Conservation (phyloP, 2,113 vertebrate genomes). For the Pristiophorus japonicus region DNA sequence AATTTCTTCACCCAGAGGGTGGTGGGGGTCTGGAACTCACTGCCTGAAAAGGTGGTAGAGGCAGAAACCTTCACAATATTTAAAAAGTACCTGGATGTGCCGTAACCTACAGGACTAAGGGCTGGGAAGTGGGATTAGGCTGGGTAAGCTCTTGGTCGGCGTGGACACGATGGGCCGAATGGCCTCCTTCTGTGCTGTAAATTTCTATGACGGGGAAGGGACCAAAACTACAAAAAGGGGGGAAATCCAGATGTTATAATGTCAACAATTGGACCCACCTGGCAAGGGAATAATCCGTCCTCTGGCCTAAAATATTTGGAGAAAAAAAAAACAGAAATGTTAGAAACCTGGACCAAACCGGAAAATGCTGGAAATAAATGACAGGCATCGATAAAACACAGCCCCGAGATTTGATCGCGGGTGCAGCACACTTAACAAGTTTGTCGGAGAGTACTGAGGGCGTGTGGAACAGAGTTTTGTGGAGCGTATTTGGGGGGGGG, state of each 20-base stretch:
- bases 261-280: constrained; percentile 65
- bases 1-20: no score
- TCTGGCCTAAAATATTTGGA: constrained; percentile 67
- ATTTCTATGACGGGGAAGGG: no score
- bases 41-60: no score
- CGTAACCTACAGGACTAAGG: no score
- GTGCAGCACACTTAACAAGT: background rate
- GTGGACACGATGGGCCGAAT: no score
- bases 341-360: constrained; percentile 41
- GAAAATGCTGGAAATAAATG: background rate
- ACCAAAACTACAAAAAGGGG: background rate
- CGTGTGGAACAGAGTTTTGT: background rate
- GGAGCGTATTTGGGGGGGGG: background rate
- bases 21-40: no score
- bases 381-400: background rate
- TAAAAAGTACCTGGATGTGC: no score
- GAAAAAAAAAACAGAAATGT: constrained; percentile 49
- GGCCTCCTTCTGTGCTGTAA: no score
- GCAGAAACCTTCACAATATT: no score
- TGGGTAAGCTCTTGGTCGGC: no score
- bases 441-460: background rate
- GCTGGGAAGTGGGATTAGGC: no score
- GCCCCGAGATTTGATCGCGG: background rate
- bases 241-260: background rate
- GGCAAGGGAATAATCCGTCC: constrained; percentile 85